Percentiles rank a stretch among this genome's conserved stretches.
phyloP scores from a whole-genome alignment of 2,113 vertebrate species.

The Melanotaenia duboulayi region DNA sequence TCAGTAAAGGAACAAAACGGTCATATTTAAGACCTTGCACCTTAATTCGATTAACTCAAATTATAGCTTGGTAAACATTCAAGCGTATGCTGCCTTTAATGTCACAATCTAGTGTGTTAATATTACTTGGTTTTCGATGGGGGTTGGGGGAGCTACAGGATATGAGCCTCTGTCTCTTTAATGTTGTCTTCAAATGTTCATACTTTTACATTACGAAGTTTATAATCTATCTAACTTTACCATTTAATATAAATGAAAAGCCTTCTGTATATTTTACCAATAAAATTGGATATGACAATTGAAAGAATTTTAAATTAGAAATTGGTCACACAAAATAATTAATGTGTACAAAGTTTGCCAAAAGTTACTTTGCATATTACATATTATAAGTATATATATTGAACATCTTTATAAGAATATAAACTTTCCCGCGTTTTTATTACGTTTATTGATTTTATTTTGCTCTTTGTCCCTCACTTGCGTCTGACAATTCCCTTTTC shows the following conservation, averaged over 20 bases:
- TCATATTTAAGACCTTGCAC: background rate
- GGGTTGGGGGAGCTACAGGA: background rate
- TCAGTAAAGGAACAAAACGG: background rate
- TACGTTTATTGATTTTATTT: background rate
- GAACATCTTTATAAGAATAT: background rate
- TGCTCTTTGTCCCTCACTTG: background rate
- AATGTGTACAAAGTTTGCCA: background rate
- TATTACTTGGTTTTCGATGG: background rate
- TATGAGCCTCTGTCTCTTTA: slow-evolving; percentile 1
- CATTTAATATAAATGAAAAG: background rate
- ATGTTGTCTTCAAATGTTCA: slow-evolving; percentile 41
- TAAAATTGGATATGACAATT: no score
- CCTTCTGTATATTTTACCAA: no score
- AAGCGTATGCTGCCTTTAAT: background rate
- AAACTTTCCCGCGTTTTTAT: background rate
- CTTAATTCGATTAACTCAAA: background rate
- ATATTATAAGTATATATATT: background rate
- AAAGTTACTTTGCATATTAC: background rate
- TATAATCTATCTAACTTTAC: background rate
- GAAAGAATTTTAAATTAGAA: no score
- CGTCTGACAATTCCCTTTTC: background rate
- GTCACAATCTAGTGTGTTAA: background rate
- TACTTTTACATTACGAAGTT: background rate
- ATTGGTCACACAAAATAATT: no score
- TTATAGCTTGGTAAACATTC: background rate